Base-by-base conservation (phyloP, 2,113 vertebrate genomes). In the Salvelinus alpinus region DNA sequence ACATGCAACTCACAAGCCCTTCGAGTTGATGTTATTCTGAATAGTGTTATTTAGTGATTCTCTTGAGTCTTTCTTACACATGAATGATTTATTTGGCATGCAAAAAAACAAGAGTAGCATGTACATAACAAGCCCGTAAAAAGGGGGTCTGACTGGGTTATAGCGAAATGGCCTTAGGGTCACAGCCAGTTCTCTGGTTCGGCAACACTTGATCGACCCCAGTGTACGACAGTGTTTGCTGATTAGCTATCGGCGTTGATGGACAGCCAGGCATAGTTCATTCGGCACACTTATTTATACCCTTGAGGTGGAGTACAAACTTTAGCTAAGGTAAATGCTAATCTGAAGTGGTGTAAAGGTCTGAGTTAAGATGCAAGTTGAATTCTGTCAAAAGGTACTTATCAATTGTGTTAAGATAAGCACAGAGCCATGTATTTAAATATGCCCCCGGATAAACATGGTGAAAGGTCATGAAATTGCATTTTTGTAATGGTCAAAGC, bases 41-140 rank as follows among this genome's bases (percentile, higher is more conserved):
- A 75, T 77, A 71, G 71, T 44, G 16, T 67, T 54, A 16, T 54
- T 18, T 54, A 54, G 16, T 14, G 51, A 18, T 18, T 16, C 16
- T 54, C 51, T 54, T 67, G 25, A 20, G 3, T 29, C 2, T 34
- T 47, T 31, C 4, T 25, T 25, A 9, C 20, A 22, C n/a, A 24
- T 62, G 78, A 82, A 84, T 76, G 71, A 87, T 88, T 78, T 81
- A 82, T 78, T 82, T 78, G 85, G 76, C 79, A 77, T 83, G 84
- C 80, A 78, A 68, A 44, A 44, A 57, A 83, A 78, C 81, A 82
- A 67, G 73, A 82, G 82, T 74, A 64, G 54, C 14, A 77, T 65
- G 78, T 71, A 70, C 84, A 89, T 88, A 84, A 84, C 80, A 78
- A 87, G 84, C 72, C 70, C 20, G 24, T 62, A 22, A 8, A 62